Evolutionary conservation across 2,797 vertebrate genomes (phyloP), one percentile per base, ranked within the genome.

Genomic region (Catamblyrhynchus diadema): DNA sequence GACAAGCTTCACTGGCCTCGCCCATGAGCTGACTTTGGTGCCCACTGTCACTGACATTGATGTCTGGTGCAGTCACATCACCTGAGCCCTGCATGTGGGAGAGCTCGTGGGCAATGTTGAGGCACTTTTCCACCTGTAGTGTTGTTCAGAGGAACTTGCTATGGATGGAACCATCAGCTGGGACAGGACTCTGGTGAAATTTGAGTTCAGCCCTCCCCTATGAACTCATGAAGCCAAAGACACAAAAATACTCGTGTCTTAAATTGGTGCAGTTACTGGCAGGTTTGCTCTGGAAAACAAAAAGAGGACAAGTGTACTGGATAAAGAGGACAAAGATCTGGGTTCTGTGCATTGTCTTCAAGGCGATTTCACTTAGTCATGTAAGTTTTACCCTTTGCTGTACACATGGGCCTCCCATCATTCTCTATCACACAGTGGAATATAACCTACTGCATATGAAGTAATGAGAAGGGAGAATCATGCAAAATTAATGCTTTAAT

Each of bases 81-180:
- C 37, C n/a, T 47, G 50, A 48, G 17, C n/a, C 1, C 0, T 50
- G 22, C 2, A 0, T 14, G 25, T 67, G 54, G 33, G 15, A 93
- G 13, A 42, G 33, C 18, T 80, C 18, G 6, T 0, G 0, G 32
- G n/a, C 33, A 41, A 50, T 2, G 4, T 9, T 18, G 21, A 80
- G 45, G 23, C 35, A 64, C 0, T 0, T 80, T 86, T 54, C 30
- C 8, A 8, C 6, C 13, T 53, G 16, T 11, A 32, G 8, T 30
- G 15, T 1, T 47, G 5, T 66, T 45, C 2, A 3, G 35, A 67
- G 20, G 23, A 83, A 39, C 14, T 41, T 59, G 14, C 20, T 73
- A 3, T 23, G 44, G n/a, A 66, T 25, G 5, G n/a, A 82, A 44
- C 8, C 2, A 1, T 27, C 27, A 22, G 8, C 37, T 82, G 51